Conservation (phyloP, 2,888 invertebrate genomes). For the Phaedon cochleariae region DNA sequence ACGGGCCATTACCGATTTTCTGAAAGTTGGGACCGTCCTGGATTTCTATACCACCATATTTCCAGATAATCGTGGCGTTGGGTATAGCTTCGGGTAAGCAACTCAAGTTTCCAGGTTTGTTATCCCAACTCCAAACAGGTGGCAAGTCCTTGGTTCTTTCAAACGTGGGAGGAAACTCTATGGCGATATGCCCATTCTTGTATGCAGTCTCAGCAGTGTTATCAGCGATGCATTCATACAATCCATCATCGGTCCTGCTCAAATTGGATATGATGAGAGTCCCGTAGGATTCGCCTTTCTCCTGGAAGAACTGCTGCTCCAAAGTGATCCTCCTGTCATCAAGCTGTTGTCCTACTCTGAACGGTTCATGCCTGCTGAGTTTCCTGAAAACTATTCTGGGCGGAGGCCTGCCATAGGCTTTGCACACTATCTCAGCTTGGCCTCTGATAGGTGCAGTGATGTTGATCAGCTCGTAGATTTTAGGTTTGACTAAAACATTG, state of each 20-base stretch:
- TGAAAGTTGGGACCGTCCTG: conserved; percentile 44
- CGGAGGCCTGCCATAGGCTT: conserved; percentile 81
- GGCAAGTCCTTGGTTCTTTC: conserved; percentile 73
- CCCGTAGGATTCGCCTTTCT: conserved; percentile 70
- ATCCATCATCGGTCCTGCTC: conserved; percentile 80
- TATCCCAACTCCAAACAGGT: conserved; percentile 86
- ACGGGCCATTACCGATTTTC: conserved; percentile 67
- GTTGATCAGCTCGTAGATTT: conserved; percentile 80
- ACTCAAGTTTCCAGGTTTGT: conserved; percentile 81
- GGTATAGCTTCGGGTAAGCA: conserved; percentile 89
- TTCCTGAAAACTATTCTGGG: conserved; percentile 84
- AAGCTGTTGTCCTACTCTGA: conserved; percentile 70
- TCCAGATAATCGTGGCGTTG: conserved; percentile 92
- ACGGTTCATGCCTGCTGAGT: conserved; percentile 72
- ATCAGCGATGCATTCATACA: conserved; percentile 86
- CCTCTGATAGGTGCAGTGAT: conserved; percentile 71
- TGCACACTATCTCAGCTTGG: conserved; percentile 76
- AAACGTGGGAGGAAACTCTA: conserved; percentile 85
- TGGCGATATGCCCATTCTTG: conserved; percentile 82
- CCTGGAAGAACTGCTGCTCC: conserved; percentile 67
- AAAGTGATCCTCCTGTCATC: conserved; percentile 71
- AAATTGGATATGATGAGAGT: conserved; percentile 74
- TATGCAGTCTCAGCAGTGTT: conserved; percentile 79
- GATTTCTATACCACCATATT: conserved; percentile 61
- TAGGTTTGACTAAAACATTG: conserved; percentile 78